A percentile compares a stretch with the other conserved stretches of the same genome.
These are phyloP conservation scores for Ondatra zibethicus DNA, from an alignment of 2,113 vertebrate species.

Conservation along the genomic window DNA sequence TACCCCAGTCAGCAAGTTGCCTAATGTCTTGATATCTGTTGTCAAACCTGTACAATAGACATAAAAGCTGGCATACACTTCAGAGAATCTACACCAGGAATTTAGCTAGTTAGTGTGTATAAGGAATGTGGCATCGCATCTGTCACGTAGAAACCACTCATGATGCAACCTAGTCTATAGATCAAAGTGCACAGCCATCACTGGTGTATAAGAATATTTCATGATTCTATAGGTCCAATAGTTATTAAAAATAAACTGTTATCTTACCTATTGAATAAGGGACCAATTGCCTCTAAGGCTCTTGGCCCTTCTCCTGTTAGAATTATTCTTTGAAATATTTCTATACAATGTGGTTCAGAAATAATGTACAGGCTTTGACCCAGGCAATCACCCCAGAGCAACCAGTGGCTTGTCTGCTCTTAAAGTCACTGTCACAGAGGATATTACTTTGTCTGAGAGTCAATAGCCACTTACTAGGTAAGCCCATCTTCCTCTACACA, in stretches of 20 bases:
- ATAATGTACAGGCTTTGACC: not conserved
- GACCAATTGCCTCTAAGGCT: not conserved
- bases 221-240: not conserved
- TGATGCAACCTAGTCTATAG: not conserved
- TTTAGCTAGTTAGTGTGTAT: not conserved
- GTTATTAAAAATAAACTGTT: not conserved
- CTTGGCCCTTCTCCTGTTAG: not conserved
- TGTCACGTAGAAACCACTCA: not conserved
- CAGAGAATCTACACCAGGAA: not conserved
- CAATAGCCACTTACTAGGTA: not conserved
- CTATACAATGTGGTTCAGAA: not conserved
- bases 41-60: not conserved
- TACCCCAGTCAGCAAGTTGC: not conserved
- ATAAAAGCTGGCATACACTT: not conserved
- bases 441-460: not conserved
- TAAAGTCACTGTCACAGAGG: not conserved
- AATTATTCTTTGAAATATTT: slow-evolving; percentile 38
- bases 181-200: not conserved
- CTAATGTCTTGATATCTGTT: not conserved
- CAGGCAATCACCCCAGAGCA: not conserved
- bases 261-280: not conserved
- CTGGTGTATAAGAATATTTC: not conserved
- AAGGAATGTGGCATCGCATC: not conserved
- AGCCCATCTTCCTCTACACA: not conserved
- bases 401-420: not conserved